These are phyloP conservation scores for Tragelaphus scriptus DNA, from an alignment of 2,113 vertebrate species.

Conservation along the genomic window DNA sequence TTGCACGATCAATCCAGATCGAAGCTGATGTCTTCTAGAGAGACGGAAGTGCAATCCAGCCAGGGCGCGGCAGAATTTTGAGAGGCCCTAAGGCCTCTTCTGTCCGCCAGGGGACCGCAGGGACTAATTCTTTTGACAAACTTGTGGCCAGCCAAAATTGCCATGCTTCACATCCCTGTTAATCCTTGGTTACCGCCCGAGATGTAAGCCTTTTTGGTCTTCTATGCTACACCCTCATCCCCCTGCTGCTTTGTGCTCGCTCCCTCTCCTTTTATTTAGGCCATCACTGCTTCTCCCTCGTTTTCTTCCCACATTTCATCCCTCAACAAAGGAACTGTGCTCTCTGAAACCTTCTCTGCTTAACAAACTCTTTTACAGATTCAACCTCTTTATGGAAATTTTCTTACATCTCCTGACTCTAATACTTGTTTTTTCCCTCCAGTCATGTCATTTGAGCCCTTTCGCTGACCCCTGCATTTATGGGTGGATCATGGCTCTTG, in stretches of 20 bases:
- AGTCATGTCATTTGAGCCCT: not conserved
- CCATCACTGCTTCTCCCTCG: not conserved
- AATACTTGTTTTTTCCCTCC: not conserved
- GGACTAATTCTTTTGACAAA: conserved; percentile 46
- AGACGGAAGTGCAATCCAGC: too few species aligned
- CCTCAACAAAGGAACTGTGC: not conserved
- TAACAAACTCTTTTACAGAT: not conserved
- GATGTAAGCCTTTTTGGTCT: conserved; percentile 55
- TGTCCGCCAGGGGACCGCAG: not conserved
- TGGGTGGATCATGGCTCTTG: not conserved
- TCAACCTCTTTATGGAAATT: not conserved
- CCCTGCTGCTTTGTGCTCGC: not conserved
- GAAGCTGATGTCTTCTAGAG: too few species aligned
- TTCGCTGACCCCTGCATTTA: not conserved
- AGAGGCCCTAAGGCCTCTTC: not conserved
- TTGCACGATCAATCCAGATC: too few species aligned
- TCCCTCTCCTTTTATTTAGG: not conserved
- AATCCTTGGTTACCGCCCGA: conserved; percentile 37
- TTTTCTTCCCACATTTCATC: not conserved
- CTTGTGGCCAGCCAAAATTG: conserved; percentile 31
- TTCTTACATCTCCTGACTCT: not conserved
- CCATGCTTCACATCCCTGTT: conserved; percentile 43
- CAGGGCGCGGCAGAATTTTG: too few species aligned
- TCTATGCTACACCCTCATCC: not conserved
- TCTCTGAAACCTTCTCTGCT: not conserved